Evolutionary conservation across 2,888 invertebrate genomes (phyloP).

Genomic region (Blastobasis lacticolella): DNA sequence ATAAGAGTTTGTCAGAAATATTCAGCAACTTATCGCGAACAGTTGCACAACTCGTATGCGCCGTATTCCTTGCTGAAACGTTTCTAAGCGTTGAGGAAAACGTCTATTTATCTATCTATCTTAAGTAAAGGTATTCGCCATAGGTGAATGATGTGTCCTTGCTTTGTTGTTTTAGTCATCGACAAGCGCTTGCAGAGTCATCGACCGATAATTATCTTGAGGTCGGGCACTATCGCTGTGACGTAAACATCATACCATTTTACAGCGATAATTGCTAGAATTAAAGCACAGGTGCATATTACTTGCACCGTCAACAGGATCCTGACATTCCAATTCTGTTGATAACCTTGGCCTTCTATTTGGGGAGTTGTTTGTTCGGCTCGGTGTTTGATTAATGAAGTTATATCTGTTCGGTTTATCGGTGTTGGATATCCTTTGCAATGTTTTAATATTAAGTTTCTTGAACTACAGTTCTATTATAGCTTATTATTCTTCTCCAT

Average conservation of each 20-base stretch:
- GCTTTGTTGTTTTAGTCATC: slow-evolving; percentile 48
- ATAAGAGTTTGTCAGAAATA: slow-evolving; percentile 21
- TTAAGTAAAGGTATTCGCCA: neutral
- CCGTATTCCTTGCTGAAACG: slow-evolving; percentile 8
- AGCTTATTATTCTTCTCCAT: no score
- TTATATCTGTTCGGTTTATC: no score
- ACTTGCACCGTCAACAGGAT: no score
- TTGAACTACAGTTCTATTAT: no score
- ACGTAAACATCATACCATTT: slow-evolving; percentile 46
- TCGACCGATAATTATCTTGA: slow-evolving; percentile 71
- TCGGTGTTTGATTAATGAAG: no score
- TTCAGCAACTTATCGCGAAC: slow-evolving; percentile 14
- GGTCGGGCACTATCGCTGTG: slow-evolving; percentile 62
- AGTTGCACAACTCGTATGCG: slow-evolving; percentile 12
- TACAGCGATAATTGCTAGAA: no score
- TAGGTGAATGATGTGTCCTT: slow-evolving; percentile 51
- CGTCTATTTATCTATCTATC: slow-evolving; percentile 6
- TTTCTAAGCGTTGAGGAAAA: slow-evolving; percentile 16
- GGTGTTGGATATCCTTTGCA: no score
- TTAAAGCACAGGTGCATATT: no score
- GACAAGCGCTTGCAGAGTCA: slow-evolving; percentile 57
- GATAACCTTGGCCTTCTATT: no score
- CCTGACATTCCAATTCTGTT: no score
- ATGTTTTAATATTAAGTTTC: no score
- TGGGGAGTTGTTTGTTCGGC: no score